Percentiles rank a stretch among this genome's conserved stretches.
phyloP scores from a whole-genome alignment of 2,113 vertebrate species.

The Chamaea fasciata region DNA sequence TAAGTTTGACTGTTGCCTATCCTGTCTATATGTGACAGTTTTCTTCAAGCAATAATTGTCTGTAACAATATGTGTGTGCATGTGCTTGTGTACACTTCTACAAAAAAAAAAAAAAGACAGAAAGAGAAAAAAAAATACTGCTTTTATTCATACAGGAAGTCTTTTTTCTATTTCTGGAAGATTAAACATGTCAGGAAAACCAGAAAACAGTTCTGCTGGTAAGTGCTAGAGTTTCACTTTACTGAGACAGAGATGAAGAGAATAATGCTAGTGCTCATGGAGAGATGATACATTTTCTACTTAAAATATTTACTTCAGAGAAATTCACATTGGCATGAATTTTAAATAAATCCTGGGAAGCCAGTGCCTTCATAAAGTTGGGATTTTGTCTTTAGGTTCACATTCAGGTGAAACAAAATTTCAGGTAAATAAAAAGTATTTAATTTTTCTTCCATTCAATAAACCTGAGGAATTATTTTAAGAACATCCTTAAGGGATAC shows the following conservation, averaged over 20 bases:
- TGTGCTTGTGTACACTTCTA: neutral
- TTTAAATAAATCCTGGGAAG: neutral
- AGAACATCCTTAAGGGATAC: neutral
- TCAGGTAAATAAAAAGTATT: neutral
- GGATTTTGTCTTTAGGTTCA: neutral
- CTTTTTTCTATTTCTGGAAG: neutral
- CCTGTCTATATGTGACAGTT: slow-evolving; percentile 10
- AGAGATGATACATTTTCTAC: neutral
- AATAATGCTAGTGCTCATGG: neutral
- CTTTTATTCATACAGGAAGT: too few species aligned
- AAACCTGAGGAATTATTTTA: neutral
- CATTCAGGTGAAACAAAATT: neutral
- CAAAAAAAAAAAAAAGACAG: fast-evolving
- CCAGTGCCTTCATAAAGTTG: neutral
- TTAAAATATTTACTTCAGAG: neutral
- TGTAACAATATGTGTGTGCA: neutral
- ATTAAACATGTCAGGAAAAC: neutral
- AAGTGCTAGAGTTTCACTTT: neutral
- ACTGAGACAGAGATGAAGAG: neutral
- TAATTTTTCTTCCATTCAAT: neutral
- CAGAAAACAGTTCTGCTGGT: neutral
- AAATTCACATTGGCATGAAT: neutral
- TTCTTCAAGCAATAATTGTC: slow-evolving; percentile 21
- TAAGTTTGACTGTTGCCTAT: neutral
- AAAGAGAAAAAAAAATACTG: too few species aligned